Evolutionary conservation across 2,113 vertebrate genomes (phyloP), one percentile per base, ranked within the genome.

Genomic region (Rhea americana): DNA sequence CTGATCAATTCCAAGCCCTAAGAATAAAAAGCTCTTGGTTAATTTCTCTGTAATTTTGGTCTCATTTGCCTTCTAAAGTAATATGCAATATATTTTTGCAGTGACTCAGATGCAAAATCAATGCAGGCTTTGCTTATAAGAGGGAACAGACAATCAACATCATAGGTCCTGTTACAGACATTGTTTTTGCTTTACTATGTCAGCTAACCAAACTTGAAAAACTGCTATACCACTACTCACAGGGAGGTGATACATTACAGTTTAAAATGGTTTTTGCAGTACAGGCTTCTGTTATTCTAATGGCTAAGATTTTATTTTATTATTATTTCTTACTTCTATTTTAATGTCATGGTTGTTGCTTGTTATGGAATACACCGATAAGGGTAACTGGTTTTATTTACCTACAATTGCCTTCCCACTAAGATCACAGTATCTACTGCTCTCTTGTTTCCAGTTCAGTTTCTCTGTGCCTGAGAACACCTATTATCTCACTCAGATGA

Each of bases 11-110:
- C 73, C 61, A 92, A 85, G 24, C 13, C 39, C 43, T 39, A 32
- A 80, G 43, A 89, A 92, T 59, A 65, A 90, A 87, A 93, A 59
- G 28, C 28, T 12, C 7, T 67, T 66, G 30, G 55, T 80, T 94
- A 76, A 91, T 82, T 82, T 82, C 50, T 87, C 65, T 77, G 65
- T 22, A 43, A 74, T 83, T 90, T 77, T 75, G 48, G 30, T 43
- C 70, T 89, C 51, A 61, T 78, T 83, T 95, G 41, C 73, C n/a
- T 88, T 88, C 87, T 83, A 74, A 83, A 92, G 68, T 81, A 96
- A 91, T 76, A 92, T 17, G 21, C 53, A 77, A 76, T 72, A 28
- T 74, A 30, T 92, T 92, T 96, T 87, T 89, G 37, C 56, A 88
- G 56, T 39, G 50, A 35, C 5, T 90, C 19, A 5, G 32, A 30